Evolutionary conservation across 2,888 invertebrate species (phyloP), one percentile per base, ranked within the genome.

Genomic region (Leptinotarsa rubiginosa): DNA sequence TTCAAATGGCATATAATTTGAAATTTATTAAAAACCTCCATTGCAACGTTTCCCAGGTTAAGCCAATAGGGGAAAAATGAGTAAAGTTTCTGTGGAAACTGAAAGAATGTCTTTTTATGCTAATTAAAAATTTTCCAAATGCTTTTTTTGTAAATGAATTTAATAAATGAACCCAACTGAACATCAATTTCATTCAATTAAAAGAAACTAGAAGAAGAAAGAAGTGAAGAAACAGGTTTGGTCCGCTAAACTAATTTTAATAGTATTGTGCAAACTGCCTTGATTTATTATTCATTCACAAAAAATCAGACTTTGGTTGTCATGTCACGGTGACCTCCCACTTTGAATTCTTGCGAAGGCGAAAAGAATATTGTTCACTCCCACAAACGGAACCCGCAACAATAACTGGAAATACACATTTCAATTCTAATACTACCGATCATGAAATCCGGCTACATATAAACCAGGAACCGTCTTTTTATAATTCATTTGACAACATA

Each of bases 381-480:
- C 20, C 20, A 22, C 56, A 22, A 56, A 56, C 56, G 20, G 22
- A 56, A 56, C 56, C 20, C 22, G 56, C 2, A 56, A 56, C 22
- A 56, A 56, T 56, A 56, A 56, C 12, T 56, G 22, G 56, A 56
- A 56, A 15, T 12, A 25, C 13, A 56, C 22, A 56, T 22, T 56
- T 56, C 15, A 12, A 56, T 20, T 22, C 15, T 20, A 12, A 47
- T 20, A 4, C 41, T 47, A 54, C 25, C 18, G 67, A 70, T 70
- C 70, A 54, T 59, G 67, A 75, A 75, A 75, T 69, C 65, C 69
- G 50, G 64, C 31, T 65, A 71, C 65, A 54, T 68, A 69, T 72
- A 59, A 72, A 75, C 69, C 69, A 62, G 75, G 69, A 75, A 75
- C 72, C 74, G 69, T 76, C 70, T 71, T 72, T 22, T 22, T 56